These are phyloP conservation scores for Arothron firmamentum DNA, from an alignment of 2,113 vertebrate species.

Conservation along the genomic window DNA sequence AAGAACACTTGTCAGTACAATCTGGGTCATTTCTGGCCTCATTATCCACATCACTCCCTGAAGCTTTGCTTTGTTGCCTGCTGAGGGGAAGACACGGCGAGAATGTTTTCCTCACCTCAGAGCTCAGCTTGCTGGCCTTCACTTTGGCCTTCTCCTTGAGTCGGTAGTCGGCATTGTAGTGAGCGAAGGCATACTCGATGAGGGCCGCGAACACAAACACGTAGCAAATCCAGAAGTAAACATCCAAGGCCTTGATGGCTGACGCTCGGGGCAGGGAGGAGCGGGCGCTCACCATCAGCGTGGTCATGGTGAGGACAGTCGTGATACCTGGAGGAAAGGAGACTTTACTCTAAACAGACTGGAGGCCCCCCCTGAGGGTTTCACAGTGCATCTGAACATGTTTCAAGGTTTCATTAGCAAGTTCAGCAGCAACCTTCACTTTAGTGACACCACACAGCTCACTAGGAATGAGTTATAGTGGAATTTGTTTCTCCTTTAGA, in stretches of 20 bases:
- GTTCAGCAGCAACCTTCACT: no score
- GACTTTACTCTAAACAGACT: not conserved
- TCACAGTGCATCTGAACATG: not conserved
- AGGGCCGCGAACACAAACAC: conserved; percentile 95
- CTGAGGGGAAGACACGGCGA: not conserved
- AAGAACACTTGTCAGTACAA: no score
- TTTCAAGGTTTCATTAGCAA: no score
- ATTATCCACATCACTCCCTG: no score
- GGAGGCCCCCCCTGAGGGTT: not conserved
- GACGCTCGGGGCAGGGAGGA: conserved; percentile 92
- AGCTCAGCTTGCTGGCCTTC: conserved; percentile 78
- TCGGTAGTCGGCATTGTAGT: conserved; percentile 95
- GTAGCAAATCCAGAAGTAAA: conserved; percentile 99
- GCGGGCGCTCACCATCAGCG: conserved; percentile 93
- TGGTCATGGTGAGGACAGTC: conserved; percentile 97
- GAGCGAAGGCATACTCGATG: conserved; percentile 96
- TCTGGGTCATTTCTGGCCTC: no score
- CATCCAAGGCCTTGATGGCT: conserved; percentile 92
- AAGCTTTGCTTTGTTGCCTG: no score
- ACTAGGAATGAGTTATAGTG: not conserved
- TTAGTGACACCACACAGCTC: not conserved
- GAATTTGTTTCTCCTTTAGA: not conserved
- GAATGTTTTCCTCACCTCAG: conserved; percentile 74
- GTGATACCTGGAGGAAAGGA: conserved; percentile 83
- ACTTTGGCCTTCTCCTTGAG: conserved; percentile 91